Evolutionary conservation across 2,888 invertebrate species (phyloP).

Genomic region (Athalia circularis): DNA sequence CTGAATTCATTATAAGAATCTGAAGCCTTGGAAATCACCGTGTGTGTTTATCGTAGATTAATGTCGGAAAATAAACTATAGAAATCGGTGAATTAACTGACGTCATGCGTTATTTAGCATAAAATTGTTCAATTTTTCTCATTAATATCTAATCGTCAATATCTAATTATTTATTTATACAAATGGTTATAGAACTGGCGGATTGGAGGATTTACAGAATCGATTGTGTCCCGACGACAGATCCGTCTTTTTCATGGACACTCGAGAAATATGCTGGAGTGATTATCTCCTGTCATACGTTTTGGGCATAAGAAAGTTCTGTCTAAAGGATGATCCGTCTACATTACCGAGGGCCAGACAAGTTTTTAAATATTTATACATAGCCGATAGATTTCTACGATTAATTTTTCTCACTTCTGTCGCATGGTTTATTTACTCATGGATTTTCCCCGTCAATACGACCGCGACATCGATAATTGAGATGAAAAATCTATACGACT

Average conservation of each 20-base stretch:
- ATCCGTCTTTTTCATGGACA: constrained; percentile 74
- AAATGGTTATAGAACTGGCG: constrained; percentile 62
- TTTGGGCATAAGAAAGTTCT: constrained; percentile 88
- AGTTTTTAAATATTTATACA: constrained; percentile 73
- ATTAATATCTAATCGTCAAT: too few relatives aligned
- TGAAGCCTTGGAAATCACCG: too few relatives aligned
- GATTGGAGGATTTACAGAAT: constrained; percentile 57
- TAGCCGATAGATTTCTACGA: constrained; percentile 61
- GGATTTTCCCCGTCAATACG: constrained; percentile 45
- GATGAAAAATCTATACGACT: constrained; percentile 46
- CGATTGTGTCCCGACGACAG: constrained; percentile 67
- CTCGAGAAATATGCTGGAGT: constrained; percentile 78
- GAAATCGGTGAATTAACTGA: too few relatives aligned
- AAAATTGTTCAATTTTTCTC: too few relatives aligned
- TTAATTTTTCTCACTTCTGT: constrained; percentile 55
- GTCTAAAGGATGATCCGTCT: constrained; percentile 88
- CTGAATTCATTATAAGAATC: too few relatives aligned
- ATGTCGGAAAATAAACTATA: too few relatives aligned
- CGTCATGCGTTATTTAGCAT: too few relatives aligned
- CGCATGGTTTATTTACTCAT: constrained; percentile 63
- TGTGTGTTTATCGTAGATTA: too few relatives aligned
- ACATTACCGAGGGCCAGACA: constrained; percentile 84
- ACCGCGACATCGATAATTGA: constrained; percentile 48
- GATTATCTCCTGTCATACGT: constrained; percentile 83
- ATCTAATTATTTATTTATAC: background rate